Evolutionary conservation across 2,888 invertebrate genomes (phyloP).

Genomic region (Leucoptera coffeella): DNA sequence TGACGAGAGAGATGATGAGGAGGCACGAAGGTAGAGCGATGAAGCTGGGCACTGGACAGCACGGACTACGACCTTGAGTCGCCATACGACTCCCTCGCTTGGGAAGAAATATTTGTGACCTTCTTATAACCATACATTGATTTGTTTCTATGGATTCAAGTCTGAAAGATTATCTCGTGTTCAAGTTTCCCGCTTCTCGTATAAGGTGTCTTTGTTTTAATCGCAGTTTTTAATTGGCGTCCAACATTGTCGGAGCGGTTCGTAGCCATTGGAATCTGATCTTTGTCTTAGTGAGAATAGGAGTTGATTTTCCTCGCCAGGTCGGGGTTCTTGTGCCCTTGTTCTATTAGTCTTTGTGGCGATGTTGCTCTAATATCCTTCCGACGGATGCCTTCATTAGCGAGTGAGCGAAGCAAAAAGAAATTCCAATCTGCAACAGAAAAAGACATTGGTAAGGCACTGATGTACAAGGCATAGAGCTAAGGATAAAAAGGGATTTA

Average conservation of each 20-base stretch:
- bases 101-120: conserved; percentile 29
- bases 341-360: conserved; percentile 34
- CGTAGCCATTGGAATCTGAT: conserved; percentile 25
- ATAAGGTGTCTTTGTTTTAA: conserved; percentile 25
- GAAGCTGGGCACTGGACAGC: conserved; percentile 48
- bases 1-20: conserved; percentile 32
- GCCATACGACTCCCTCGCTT: conserved; percentile 47
- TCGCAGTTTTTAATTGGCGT: conserved; percentile 34
- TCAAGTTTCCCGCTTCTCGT: conserved; percentile 27
- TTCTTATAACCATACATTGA: conserved; percentile 43
- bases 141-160: conserved; percentile 24
- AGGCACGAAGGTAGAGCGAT: conserved; percentile 51
- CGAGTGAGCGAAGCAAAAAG: no score
- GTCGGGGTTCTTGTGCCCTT: conserved; percentile 12
- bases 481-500: no score
- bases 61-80: conserved; percentile 35
- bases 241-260: conserved; percentile 31
- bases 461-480: no score
- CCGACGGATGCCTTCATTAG: conserved; percentile 47
- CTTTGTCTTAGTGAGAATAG: conserved; percentile 15
- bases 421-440: no score
- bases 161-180: conserved; percentile 34
- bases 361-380: conserved; percentile 41
- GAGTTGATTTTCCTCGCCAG: conserved; percentile 18
- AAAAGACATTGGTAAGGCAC: no score